Evolutionary conservation across 2,113 vertebrate genomes (phyloP).

Genomic region (Ranitomeya imitator): DNA sequence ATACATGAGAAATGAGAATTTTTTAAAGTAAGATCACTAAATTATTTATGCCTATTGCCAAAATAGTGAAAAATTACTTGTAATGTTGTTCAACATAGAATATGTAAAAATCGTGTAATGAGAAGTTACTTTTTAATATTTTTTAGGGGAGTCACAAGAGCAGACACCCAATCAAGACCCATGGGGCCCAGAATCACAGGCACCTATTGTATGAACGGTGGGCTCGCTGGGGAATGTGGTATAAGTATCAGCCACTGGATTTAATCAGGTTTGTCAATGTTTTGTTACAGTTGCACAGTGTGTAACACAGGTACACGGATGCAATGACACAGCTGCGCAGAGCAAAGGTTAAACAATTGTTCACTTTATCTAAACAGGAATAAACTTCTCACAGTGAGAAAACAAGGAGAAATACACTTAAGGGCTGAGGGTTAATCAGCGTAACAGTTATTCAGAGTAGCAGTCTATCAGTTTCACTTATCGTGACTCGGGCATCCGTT

Average conservation of each 20-base stretch:
- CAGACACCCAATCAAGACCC: constrained; percentile 92
- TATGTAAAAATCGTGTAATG: background rate
- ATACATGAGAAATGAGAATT: too few relatives aligned
- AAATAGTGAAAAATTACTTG: background rate
- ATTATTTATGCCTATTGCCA: too few relatives aligned
- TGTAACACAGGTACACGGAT: background rate
- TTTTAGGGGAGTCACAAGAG: constrained; percentile 93
- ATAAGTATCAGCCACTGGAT: constrained; percentile 96
- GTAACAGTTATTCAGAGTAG: too few relatives aligned
- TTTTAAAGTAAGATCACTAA: too few relatives aligned
- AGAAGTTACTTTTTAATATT: constrained; percentile 37
- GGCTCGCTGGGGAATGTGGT: constrained; percentile 99
- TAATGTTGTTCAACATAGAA: background rate
- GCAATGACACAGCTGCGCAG: background rate
- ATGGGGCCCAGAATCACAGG: constrained; percentile 93
- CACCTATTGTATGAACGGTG: constrained; percentile 96
- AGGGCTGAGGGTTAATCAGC: too few relatives aligned
- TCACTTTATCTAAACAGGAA: too few relatives aligned
- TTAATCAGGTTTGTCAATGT: constrained; percentile 85
- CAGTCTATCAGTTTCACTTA: too few relatives aligned
- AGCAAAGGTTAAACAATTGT: too few relatives aligned
- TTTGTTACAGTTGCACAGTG: background rate
- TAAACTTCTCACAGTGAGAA: too few relatives aligned
- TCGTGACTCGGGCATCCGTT: too few relatives aligned
- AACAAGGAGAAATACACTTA: too few relatives aligned